Base-by-base conservation (phyloP, 2,888 invertebrate species). In the Andricus quercusramuli region DNA sequence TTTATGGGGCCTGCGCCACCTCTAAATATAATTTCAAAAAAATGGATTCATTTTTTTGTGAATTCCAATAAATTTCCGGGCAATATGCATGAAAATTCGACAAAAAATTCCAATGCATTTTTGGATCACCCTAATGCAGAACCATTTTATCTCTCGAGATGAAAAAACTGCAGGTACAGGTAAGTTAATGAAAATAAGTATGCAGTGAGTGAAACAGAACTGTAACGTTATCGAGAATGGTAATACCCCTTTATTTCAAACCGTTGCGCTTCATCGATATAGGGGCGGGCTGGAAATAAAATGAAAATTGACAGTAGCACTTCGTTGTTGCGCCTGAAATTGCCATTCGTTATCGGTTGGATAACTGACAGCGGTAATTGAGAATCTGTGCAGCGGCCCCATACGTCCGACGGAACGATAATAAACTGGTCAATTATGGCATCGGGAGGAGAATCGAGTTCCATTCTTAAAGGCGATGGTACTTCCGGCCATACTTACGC, bases 391-490 rank as follows among this genome's bases (percentile, higher is more conserved):
- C 67, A 41, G 56, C 32, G 37, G 74, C 74, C 32, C 32, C 15
- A 56, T 74, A 32, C 59, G 47, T 78, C 59, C 56, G 68, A 78
- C 78, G 25, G 41, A 78, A 78, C 78, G 67, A 78, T 78, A 78
- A 78, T 78, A 78, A 78, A 78, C 82, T 74, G 86, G 87, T 85
- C 88, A 88, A 88, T 88, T 88, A 88, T 83, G 81, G 88, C 82
- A 84, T 83, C 81, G 85, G 83, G 84, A 84, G 83, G 85, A 84
- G 86, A 87, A 86, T 83, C 85, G 86, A 84, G 85, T 84, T 83
- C 79, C 83, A 78, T 84, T 80, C 85, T 87, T 83, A 84, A 85
- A 87, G 89, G 89, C 86, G 87, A 88, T 85, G 83, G 85, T 85
- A 82, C 79, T 85, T 85, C 85, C 80, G 84, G 85, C 76, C 82